These are phyloP conservation scores for Leptinotarsa haldemani DNA, from an alignment of 2,888 invertebrate species.

Conservation along the genomic window DNA sequence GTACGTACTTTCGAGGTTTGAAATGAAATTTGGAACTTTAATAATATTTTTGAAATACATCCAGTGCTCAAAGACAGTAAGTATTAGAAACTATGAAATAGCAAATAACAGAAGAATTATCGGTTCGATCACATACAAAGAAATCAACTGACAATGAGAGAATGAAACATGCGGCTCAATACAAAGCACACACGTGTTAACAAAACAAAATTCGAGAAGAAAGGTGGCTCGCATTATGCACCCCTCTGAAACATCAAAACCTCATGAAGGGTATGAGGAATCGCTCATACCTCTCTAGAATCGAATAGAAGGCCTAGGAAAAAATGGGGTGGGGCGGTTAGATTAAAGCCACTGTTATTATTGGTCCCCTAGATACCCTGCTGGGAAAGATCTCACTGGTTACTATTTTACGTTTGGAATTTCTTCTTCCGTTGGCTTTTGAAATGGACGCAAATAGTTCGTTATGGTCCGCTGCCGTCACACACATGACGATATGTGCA, in stretches of 20 bases:
- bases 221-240: constrained; percentile 22
- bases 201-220: constrained; percentile 19
- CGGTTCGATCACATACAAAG: background rate
- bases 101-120: background rate
- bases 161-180: constrained; percentile 19
- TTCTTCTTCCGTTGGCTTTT: constrained; percentile 6
- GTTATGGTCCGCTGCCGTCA: background rate
- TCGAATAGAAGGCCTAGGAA: constrained; percentile 46
- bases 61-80: too few species aligned
- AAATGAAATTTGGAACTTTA: too few species aligned
- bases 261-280: constrained; percentile 29
- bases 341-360: constrained; percentile 39
- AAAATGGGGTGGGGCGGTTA: constrained; percentile 45
- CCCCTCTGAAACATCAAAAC: constrained; percentile 7
- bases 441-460: background rate
- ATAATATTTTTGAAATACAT: too few species aligned
- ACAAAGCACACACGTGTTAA: constrained; percentile 27
- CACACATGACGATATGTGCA: background rate
- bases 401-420: constrained; percentile 8
- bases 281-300: constrained; percentile 35
- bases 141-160: constrained; percentile 19
- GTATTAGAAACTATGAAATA: background rate
- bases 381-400: constrained; percentile 16
- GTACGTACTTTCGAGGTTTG: too few species aligned
- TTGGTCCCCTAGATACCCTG: constrained; percentile 41